Evolutionary conservation across 2,797 vertebrate species (phyloP).

Genomic region (Columba guinea): DNA sequence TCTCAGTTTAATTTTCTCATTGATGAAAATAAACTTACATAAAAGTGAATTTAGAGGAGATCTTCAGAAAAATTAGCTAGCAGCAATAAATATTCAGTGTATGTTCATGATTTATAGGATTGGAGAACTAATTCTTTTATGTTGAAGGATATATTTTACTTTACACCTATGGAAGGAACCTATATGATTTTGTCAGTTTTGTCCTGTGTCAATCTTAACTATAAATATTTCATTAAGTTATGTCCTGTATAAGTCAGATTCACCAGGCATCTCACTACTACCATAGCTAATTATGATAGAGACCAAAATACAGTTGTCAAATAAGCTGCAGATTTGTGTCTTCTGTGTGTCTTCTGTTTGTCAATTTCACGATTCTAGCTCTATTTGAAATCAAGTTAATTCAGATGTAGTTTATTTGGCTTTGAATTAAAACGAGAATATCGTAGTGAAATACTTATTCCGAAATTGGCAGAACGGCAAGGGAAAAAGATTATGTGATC

Average conservation of each 20-base stretch:
- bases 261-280: background rate
- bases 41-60: constrained; percentile 3
- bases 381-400: constrained; percentile 6
- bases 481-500: constrained; percentile 45
- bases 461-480: constrained; percentile 8
- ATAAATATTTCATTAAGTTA: background rate
- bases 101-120: background rate
- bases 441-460: constrained; percentile 12
- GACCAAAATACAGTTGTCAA: constrained; percentile 12
- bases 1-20: constrained; percentile 2
- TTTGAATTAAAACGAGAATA: constrained; percentile 1
- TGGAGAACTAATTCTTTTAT: background rate
- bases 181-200: background rate
- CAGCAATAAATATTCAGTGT: background rate
- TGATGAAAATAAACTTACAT: constrained; percentile 7
- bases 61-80: background rate
- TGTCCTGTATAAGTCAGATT: background rate
- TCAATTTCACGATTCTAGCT: background rate
- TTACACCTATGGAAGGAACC: background rate
- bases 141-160: background rate
- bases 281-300: background rate
- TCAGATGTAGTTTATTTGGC: background rate
- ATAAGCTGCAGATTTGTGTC: background rate
- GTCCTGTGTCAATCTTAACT: background rate
- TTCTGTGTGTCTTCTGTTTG: background rate